Evolutionary conservation across 2,113 vertebrate species (phyloP), one percentile per base, ranked within the genome.

Genomic region (Anarrhichthys ocellatus): DNA sequence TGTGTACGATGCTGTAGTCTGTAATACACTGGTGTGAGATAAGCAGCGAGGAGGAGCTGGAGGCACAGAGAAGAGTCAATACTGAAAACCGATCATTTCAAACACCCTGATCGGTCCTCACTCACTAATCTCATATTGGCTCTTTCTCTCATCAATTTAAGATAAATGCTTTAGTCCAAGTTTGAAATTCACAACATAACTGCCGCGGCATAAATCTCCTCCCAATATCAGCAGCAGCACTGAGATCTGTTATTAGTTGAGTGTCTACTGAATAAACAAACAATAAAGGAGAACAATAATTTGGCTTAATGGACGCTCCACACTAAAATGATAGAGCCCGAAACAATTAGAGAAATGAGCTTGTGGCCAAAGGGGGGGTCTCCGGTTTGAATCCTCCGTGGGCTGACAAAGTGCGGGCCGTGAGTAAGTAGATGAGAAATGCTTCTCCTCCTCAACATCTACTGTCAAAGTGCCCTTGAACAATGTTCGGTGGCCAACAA

Each of bases 401-500:
- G 83, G 69, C 77, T 6, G 75, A 83, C 76, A 78, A 62, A 87
- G 84, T 70, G 11, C 27, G 0, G 48, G 17, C 48, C 48, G 79
- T 81, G 82, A 63, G 73, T 79, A 87, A 90, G 84, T 77, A 80
- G 89, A 92, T 89, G 89, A 92, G 90, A 92, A 90, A 88, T 73
- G 73, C 90, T 84, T 88, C 85, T 90, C 58, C 66, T 90, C 85
- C 88, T 92, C 89, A 82, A 84, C 84, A 90, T 91, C 88, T 70
- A 87, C 87, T 85, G 92, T 90, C 89, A 91, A 89, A 91, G 88
- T 94, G 91, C 91, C 92, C 91, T 94, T 93, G 92, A 92, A 93
- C 90, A 92, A 90, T 89, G 87, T 93, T 91, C 83, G 42, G 85
- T 85, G 81, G 91, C 92, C 89, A 93, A 92, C 86, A 90, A 84